Evolutionary conservation across 2,888 invertebrate species (phyloP).

Genomic region (Amblyjoppa proteus): DNA sequence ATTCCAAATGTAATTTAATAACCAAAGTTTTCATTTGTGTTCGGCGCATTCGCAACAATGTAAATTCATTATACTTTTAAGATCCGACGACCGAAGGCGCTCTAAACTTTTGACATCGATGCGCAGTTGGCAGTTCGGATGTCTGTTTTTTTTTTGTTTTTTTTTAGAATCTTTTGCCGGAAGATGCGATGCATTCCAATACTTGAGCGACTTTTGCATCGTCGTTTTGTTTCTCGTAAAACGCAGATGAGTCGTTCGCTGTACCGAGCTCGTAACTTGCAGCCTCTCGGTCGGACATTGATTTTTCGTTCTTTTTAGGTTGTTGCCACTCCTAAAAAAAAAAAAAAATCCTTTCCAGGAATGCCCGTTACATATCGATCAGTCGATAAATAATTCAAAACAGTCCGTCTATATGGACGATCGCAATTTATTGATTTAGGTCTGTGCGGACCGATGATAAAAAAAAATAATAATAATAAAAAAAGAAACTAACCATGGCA

Average conservation of each 20-base stretch:
- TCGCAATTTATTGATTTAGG: not conserved
- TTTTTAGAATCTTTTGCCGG: no score
- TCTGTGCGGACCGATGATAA: not conserved
- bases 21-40: not conserved
- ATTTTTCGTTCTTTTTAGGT: not conserved
- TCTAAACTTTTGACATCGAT: no score
- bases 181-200: not conserved
- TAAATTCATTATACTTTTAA: not conserved
- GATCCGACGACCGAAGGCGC: not conserved
- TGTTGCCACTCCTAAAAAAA: not conserved
- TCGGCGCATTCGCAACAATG: not conserved
- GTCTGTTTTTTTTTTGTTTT: no score
- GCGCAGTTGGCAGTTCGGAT: no score
- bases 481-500: not conserved
- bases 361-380: not conserved
- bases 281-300: not conserved
- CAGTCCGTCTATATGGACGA: conserved; percentile 1
- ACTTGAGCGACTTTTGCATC: not conserved
- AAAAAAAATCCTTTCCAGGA: not conserved
- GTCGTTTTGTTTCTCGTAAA: not conserved
- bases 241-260: conserved; percentile 2
- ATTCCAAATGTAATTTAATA: not conserved
- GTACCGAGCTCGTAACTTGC: not conserved
- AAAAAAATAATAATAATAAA: no score
- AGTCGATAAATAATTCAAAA: conserved; percentile 6